Evolutionary conservation across 2,888 invertebrate genomes (phyloP), one percentile per base, ranked within the genome.

Genomic region (Pemphredon lugubris): DNA sequence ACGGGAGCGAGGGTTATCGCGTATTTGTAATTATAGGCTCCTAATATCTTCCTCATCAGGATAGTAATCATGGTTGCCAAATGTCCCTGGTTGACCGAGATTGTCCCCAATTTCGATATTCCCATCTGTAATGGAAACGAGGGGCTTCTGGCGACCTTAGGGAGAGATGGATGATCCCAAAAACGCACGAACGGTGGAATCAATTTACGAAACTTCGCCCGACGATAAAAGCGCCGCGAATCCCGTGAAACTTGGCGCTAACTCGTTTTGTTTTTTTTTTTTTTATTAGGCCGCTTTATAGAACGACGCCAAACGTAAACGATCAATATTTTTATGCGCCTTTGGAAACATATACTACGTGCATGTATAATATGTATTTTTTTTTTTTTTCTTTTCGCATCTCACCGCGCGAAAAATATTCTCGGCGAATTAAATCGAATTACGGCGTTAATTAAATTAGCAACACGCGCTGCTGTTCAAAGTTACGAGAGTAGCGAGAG

Each of bases 41-140:
- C 77, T 79, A 79, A 77, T 77, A 77, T 77, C 79, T 79, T 71
- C 71, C 79, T 79, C 75, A 67, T 77, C 71, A 60, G 65, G 68
- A 64, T 75, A 67, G 75, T 79, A 79, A 77, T 77, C 79, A 77
- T 53, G 58, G 55, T 70, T 47, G 48, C 75, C 70, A 53, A 65
- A 75, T 68, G 67, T 79, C 63, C 64, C 47, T 40, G 53, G 60
- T 72, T 66, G 72, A 66, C 65, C 72, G 73, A 73, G 73, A 73
- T 72, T 73, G 55, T 72, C 59, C 64, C 58, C 67, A 70, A 67
- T 78, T 64, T 58, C 71, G 61, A 64, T 59, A 63, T 74, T 55
- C 53, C 23, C 30, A 16, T 45, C 18, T 34, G 58, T 58, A 47
- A 42, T 58, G 61, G 67, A 42, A 39, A n/a, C 45, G 51, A 21